Conservation (phyloP, 2,888 invertebrate species). For the Lithophane leautieri region DNA sequence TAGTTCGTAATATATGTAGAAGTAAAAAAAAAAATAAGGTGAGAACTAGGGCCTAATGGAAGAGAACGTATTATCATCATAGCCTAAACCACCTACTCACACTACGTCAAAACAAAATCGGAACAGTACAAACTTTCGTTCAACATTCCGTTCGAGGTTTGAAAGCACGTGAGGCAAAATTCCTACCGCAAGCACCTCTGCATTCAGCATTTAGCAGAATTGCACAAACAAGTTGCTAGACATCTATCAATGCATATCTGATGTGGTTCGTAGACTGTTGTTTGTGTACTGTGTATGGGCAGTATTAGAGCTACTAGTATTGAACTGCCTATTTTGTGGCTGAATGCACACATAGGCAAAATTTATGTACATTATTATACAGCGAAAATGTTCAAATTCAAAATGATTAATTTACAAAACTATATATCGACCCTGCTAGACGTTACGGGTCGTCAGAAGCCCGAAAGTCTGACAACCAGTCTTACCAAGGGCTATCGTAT, state of each 20-base stretch:
- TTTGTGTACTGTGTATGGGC: constrained; percentile 20
- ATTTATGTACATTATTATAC: background rate
- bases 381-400: background rate
- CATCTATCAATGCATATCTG: constrained; percentile 64
- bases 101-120: background rate
- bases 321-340: background rate
- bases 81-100: background rate
- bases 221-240: constrained; percentile 58
- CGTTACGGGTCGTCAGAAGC: no score
- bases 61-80: background rate
- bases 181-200: constrained; percentile 38
- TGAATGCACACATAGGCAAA: background rate
- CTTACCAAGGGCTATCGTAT: no score
- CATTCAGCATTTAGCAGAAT: constrained; percentile 54
- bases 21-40: no score
- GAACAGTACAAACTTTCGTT: constrained; percentile 12
- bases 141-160: constrained; percentile 31
- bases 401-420: background rate
- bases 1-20: no score
- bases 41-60: no score
- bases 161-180: constrained; percentile 43
- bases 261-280: constrained; percentile 34
- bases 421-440: background rate
- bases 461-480: no score
- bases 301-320: background rate